A percentile compares a stretch with the other conserved stretches of the same genome.
Conservation (phyloP, 37 sponge, comb jelly and placozoan species). For the Ianthella basta region DNA sequence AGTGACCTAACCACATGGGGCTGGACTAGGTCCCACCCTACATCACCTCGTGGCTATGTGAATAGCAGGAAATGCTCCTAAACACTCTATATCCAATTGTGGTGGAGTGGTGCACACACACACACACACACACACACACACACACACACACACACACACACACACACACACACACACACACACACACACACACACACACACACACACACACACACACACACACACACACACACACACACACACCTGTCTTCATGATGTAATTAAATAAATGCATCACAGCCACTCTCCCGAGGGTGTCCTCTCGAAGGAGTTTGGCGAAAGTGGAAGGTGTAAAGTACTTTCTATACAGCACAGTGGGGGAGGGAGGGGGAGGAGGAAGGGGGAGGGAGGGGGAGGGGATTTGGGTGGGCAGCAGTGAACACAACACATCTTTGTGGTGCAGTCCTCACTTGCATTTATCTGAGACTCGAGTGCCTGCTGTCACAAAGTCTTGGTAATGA, state of each 20-base stretch:
- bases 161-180: conserved; percentile 32
- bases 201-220: neutral
- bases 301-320: conserved; percentile 73
- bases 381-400: neutral
- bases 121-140: conserved; percentile 15
- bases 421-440: neutral
- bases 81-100: too few relatives aligned
- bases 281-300: conserved; percentile 82
- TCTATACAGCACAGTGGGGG: conserved; percentile 36
- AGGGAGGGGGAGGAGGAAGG: neutral
- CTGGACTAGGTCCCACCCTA: too few relatives aligned
- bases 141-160: neutral
- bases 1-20: too few relatives aligned
- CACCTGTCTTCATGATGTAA: conserved; percentile 94
- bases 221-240: neutral
- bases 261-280: conserved; percentile 87
- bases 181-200: too few relatives aligned
- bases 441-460: conserved; percentile 69
- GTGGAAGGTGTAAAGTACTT: conserved; percentile 72
- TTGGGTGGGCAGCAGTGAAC: neutral
- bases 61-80: too few relatives aligned
- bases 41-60: too few relatives aligned
- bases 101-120: neutral
- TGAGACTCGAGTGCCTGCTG: conserved; percentile 43
- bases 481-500: conserved; percentile 69